Evolutionary conservation across 2,888 invertebrate genomes (phyloP), one percentile per base, ranked within the genome.

Genomic region (Rhamnusium bicolor): DNA sequence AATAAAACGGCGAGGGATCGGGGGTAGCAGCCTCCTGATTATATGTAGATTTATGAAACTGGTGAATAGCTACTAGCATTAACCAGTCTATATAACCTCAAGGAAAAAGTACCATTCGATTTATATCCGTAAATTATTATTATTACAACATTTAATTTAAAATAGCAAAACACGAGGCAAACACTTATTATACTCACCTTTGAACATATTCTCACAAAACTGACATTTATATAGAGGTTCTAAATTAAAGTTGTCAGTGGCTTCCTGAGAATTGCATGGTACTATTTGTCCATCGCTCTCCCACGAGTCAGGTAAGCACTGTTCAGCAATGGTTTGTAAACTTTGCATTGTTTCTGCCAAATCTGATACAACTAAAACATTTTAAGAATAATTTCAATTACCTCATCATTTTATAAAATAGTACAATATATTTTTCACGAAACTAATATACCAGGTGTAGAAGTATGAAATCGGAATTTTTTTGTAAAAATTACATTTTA

Each of bases 301-400:
- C 88, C 88, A 88, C 4, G 87, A 84, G 65, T 86, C 87, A 0
- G 88, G 87, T 70, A 88, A 80, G 80, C 86, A 88, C 73, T 88
- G 88, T 77, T 88, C 88, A 3, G 87, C 87, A 71, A 88, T 87
- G 4, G 87, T 87, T 79, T 87, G 86, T 67, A 88, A 76, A 80
- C 87, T 88, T 75, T 87, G 86, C 87, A 87, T 88, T 2, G 87
- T 88, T 79, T 87, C 87, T 27, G 86, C 87, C 69, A 88, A 83
- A 82, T 87, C 87, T 71, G 84, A 81, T 12, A 84, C 84, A 69
- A 83, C 82, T 80, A 71, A 69, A 78, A 71, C 18, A 56, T 51
- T 27, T 19, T 67, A 24, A n/a, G 54, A 61, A 53, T n/a, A 66
- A 47, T 14, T 29, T 53, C 21, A n/a, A n/a, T n/a, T n/a, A 19